phyloP scores from a whole-genome alignment of 2,797 vertebrate species.

The Peromyscus nudipes region DNA sequence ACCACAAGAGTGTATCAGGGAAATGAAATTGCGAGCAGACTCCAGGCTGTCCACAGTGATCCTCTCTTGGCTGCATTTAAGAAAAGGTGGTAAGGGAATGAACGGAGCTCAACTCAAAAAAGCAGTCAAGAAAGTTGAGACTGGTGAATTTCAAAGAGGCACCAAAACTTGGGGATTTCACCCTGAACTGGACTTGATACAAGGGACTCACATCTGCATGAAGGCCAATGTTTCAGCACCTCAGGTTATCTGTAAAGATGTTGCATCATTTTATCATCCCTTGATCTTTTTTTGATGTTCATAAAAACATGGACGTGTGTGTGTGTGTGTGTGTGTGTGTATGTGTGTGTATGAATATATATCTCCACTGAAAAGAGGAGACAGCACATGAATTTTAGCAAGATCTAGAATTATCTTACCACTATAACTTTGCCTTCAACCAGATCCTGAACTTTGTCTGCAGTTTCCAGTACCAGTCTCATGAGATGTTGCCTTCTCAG shows the following conservation, averaged over 20 bases:
- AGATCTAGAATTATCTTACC: not conserved
- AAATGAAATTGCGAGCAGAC: conserved; percentile 68
- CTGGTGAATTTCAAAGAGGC: conserved; percentile 36
- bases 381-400: not conserved
- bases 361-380: rapidly evolving
- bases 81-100: conserved; percentile 13
- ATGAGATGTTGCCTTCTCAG: conserved; percentile 15
- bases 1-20: not conserved
- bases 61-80: conserved; percentile 78
- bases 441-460: not conserved
- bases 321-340: not conserved
- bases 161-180: not conserved
- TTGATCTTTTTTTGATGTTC: not conserved
- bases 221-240: not conserved
- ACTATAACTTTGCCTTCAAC: not conserved
- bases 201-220: not conserved
- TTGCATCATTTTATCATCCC: not conserved
- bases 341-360: not conserved
- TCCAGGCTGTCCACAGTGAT: conserved; percentile 62
- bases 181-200: not conserved
- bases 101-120: conserved; percentile 44
- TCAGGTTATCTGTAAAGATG: not conserved
- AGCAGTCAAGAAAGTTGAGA: conserved; percentile 67
- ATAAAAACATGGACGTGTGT: not conserved
- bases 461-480: not conserved